A percentile compares a stretch with the other conserved stretches of the same genome.
Conservation (phyloP, 2,797 vertebrate genomes). For the Nothura maculosa region DNA sequence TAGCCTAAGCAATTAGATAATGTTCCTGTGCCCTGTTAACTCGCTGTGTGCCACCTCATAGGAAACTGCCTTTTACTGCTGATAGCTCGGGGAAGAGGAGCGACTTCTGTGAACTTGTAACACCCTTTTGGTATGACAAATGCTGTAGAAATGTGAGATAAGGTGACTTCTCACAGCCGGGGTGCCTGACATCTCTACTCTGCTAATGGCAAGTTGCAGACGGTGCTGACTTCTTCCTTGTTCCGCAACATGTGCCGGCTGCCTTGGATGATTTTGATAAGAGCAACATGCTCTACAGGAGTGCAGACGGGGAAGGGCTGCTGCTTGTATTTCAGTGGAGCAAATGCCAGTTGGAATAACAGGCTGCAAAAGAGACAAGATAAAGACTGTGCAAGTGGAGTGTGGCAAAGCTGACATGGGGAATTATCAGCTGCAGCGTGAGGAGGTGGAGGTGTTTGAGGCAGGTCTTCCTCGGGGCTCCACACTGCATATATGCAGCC, state of each 20-base stretch:
- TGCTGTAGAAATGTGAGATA: not conserved
- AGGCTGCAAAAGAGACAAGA: not conserved
- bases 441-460: not conserved
- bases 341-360: not conserved
- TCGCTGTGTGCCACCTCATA: not conserved
- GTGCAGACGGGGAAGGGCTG: not conserved
- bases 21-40: slow-evolving; percentile 41
- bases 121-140: not conserved
- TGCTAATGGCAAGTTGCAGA: not conserved
- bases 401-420: not conserved
- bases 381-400: not conserved
- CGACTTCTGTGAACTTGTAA: no score
- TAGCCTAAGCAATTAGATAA: slow-evolving; percentile 53
- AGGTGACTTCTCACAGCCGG: not conserved
- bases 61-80: not conserved
- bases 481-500: slow-evolving; percentile 54
- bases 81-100: no score
- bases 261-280: not conserved
- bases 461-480: slow-evolving; percentile 31
- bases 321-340: not conserved
- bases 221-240: not conserved
- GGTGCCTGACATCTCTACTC: not conserved
- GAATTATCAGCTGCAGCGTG: not conserved
- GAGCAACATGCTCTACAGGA: not conserved
- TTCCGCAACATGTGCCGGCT: not conserved